Percentiles rank a stretch among this genome's conserved stretches.
Evolutionary conservation across 2,113 vertebrate genomes (phyloP).

Genomic region (Hepsetus odoe): DNA sequence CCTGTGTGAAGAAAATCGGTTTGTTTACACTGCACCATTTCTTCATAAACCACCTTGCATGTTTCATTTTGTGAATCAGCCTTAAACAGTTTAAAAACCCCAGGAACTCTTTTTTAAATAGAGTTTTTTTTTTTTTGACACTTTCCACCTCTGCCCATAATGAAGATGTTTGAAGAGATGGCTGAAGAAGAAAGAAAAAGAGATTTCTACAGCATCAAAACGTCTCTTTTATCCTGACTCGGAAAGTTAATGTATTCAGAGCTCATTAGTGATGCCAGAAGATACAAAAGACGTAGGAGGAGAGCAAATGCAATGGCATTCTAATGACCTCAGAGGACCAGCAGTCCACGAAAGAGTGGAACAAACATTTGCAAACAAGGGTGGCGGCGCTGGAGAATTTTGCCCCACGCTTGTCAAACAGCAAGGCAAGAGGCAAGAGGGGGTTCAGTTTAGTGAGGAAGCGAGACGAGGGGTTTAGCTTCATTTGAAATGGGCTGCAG

Average conservation of each 20-base stretch:
- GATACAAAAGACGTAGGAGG: slow-evolving; percentile 36
- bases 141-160: too few relatives aligned
- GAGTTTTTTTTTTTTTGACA: too few relatives aligned
- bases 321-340: slow-evolving; percentile 47
- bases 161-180: too few relatives aligned
- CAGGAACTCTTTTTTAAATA: too few relatives aligned
- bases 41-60: too few relatives aligned
- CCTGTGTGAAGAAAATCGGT: too few relatives aligned
- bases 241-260: slow-evolving; percentile 30
- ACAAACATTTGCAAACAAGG: slow-evolving; percentile 44
- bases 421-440: slow-evolving; percentile 17
- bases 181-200: not conserved
- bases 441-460: slow-evolving; percentile 29
- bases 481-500: slow-evolving; percentile 45
- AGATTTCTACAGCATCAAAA: slow-evolving; percentile 18
- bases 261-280: slow-evolving; percentile 38
- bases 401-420: slow-evolving; percentile 18
- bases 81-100: too few relatives aligned
- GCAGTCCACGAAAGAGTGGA: slow-evolving; percentile 29
- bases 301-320: slow-evolving; percentile 24
- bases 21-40: too few relatives aligned
- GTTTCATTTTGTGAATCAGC: too few relatives aligned
- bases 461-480: slow-evolving; percentile 38
- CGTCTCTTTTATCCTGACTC: slow-evolving; percentile 13
- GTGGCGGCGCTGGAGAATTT: slow-evolving; percentile 4